A percentile compares a stretch with the other conserved stretches of the same genome.
These are phyloP conservation scores for Haemorhous mexicanus DNA, from an alignment of 2,113 vertebrate species.

Conservation along the genomic window DNA sequence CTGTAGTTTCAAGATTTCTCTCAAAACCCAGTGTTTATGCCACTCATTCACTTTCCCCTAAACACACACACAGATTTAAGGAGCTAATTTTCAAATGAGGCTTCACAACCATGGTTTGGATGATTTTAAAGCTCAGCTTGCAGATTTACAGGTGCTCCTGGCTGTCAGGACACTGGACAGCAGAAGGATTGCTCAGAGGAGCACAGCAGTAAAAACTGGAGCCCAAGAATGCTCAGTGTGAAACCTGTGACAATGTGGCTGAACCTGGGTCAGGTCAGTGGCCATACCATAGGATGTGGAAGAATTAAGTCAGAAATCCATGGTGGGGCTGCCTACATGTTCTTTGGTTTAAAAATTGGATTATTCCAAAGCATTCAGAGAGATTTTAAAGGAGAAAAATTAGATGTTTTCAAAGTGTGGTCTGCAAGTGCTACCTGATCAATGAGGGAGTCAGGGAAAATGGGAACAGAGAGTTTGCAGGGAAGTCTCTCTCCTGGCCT, in stretches of 20 bases:
- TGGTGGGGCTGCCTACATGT: neutral
- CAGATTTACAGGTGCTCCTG: neutral
- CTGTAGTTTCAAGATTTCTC: neutral
- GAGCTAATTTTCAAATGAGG: neutral
- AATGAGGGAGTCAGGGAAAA: neutral
- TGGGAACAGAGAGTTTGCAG: neutral
- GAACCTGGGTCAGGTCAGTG: neutral
- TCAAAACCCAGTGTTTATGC: neutral
- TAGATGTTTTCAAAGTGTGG: neutral
- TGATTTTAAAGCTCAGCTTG: neutral
- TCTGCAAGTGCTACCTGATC: neutral
- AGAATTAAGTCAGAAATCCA: neutral
- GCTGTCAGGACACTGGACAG: neutral
- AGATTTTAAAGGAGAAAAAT: neutral
- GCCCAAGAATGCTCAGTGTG: neutral
- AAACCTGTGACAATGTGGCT: neutral
- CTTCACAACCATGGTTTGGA: neutral
- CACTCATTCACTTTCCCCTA: neutral
- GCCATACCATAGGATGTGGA: too few species aligned
- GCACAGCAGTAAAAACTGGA: neutral
- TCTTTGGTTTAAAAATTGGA: neutral
- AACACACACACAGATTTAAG: neutral
- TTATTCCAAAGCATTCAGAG: neutral
- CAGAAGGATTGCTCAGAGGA: neutral
- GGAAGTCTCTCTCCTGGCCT: neutral